These are phyloP conservation scores for Engraulis encrasicolus DNA, from an alignment of 2,113 vertebrate species.

Conservation along the genomic window DNA sequence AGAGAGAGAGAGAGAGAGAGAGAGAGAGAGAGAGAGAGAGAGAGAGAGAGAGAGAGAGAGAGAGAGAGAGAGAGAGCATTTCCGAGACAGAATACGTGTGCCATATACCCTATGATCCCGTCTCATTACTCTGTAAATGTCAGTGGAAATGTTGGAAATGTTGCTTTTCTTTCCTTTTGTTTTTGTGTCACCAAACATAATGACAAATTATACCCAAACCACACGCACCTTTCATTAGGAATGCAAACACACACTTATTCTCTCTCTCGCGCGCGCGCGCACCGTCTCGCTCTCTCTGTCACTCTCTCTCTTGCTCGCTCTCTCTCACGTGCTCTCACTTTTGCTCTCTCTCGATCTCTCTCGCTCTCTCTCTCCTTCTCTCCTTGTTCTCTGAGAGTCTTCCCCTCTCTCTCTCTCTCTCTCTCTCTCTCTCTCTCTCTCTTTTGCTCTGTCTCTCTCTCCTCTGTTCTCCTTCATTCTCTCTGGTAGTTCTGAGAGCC, in stretches of 20 bases:
- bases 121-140: conserved; percentile 29
- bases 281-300: not conserved
- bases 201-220: conserved; percentile 20
- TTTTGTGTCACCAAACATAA: not conserved
- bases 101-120: no score
- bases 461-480: not conserved
- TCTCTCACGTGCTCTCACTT: no score
- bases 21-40: no score
- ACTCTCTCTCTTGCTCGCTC: not conserved
- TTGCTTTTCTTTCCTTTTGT: not conserved
- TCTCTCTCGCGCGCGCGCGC: no score
- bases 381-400: not conserved
- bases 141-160: not conserved
- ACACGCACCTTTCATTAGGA: conserved; percentile 28
- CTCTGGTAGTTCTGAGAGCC: no score
- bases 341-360: not conserved
- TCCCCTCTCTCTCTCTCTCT: not conserved
- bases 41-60: no score
- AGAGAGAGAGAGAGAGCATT: not conserved
- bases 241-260: conserved; percentile 30
- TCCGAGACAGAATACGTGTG: no score
- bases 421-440: conserved; percentile 1
- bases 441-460: not conserved
- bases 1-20: not conserved
- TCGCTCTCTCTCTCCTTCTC: not conserved